Base-by-base conservation (phyloP, 2,888 invertebrate genomes). In the Aspidiotus destructor region DNA sequence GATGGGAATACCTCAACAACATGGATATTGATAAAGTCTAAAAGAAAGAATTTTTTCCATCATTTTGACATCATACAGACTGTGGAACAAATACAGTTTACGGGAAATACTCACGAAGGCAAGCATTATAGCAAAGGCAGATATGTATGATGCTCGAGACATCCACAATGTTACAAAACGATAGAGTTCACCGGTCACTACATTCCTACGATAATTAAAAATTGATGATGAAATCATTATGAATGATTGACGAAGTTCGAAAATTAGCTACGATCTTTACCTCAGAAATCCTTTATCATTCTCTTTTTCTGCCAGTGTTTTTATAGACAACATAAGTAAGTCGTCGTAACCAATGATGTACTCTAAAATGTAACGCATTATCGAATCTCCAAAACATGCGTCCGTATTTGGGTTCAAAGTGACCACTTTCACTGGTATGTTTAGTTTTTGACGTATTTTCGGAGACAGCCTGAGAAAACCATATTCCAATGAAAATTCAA, bases 11-110 rank as follows among this genome's bases (percentile, higher is more conserved):
- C 63, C 98, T 86, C 74, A 99, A 82, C 74, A 99, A 81, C 90
- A 98, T 97, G 57, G 98, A 98, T 75, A 97, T 95, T 60, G 96
- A 94, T 72, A 98, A 89, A 41, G 98, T 99, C 98, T 99, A 86
- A 70, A 89, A 87, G 76, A 80, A 75, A 48, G 3, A 13, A 48
- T 3, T 48, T n/a, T 2, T 13, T 48, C 2, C 6, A 11, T 48
- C 6, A 48, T 11, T 48, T 48, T 13, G 48, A 48, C 48, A 48
- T 48, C 6, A 6, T 48, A 48, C 2, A 6, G n/a, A 48, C 10
- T 48, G 2, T 48, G n/a, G n/a, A 48, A 13, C 48, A 6, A 48
- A 48, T 13, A 13, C 48, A 2, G 5, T 15, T 15, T 44, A 11
- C 15, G 16, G 55, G 28, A 28, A 60, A 60, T 81, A 92, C 97